A percentile compares a stretch with the other conserved stretches of the same genome.
Conservation (phyloP, 2,113 vertebrate genomes). For the Corythoichthys haematopterus region DNA sequence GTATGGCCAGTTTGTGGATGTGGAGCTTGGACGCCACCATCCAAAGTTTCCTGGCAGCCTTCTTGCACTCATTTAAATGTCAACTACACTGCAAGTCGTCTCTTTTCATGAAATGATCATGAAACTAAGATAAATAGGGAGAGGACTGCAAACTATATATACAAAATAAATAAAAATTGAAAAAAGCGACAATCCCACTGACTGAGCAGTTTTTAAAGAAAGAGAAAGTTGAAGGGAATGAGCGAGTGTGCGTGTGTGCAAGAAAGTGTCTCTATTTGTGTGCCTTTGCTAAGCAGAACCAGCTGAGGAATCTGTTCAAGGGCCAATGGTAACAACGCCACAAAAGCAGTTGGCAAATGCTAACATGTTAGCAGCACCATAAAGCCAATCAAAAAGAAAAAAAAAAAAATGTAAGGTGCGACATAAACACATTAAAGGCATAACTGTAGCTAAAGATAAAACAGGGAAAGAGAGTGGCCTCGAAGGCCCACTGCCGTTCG, state of each 20-base stretch:
- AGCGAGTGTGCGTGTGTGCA: neutral
- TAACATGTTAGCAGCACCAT: neutral
- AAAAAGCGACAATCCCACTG: too few relatives aligned
- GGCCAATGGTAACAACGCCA: conserved; percentile 52
- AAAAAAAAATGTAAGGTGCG: neutral
- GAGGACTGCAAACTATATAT: neutral
- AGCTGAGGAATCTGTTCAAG: conserved; percentile 71
- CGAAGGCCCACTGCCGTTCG: neutral
- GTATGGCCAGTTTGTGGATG: conserved; percentile 56
- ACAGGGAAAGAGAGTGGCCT: neutral
- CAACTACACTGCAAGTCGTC: neutral
- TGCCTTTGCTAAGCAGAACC: conserved; percentile 65
- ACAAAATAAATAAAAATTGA: neutral
- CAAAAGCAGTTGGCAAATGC: conserved; percentile 33
- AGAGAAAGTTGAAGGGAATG: neutral
- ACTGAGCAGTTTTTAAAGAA: too few relatives aligned
- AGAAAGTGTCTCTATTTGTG: neutral
- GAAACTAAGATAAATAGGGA: neutral
- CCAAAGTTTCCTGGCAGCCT: conserved; percentile 61
- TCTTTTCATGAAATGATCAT: neutral
- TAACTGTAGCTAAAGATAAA: too few relatives aligned
- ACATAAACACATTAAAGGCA: too few relatives aligned
- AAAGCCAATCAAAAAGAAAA: neutral
- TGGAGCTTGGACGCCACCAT: conserved; percentile 64
- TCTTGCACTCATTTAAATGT: conserved; percentile 15